Percentiles rank a stretch among this genome's conserved stretches.
Conservation (phyloP, 2,113 vertebrate species). For the Xyliphius kryptos region DNA sequence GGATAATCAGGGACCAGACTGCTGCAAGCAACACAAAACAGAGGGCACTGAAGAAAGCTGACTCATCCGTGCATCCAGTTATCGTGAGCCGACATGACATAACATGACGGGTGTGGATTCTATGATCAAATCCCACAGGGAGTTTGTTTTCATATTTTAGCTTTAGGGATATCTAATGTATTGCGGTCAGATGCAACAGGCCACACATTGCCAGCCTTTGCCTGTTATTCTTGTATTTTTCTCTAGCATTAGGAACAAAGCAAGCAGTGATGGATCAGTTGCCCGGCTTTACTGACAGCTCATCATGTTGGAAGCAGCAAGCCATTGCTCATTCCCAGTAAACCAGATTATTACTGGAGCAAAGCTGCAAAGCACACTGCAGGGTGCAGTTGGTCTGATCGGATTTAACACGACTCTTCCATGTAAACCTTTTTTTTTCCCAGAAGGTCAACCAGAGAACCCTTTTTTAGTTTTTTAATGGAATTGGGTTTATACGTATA, state of each 20-base stretch:
- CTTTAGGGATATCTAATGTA: no score
- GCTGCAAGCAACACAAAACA: no score
- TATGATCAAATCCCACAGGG: no score
- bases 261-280: slow-evolving; percentile 58
- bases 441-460: not conserved
- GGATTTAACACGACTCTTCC: slow-evolving; percentile 11
- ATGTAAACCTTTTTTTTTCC: slow-evolving; percentile 17
- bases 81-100: no score
- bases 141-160: no score
- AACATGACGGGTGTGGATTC: no score
- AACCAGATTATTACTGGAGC: not conserved
- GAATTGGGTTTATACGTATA: not conserved
- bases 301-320: slow-evolving; percentile 45
- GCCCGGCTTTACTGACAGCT: slow-evolving; percentile 48
- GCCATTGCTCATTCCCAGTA: slow-evolving; percentile 48
- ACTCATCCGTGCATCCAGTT: no score
- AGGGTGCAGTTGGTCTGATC: not conserved
- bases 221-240: not conserved
- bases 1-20: no score
- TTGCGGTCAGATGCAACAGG: no score
- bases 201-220: no score
- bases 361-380: slow-evolving; percentile 5
- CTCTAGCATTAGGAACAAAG: slow-evolving; percentile 31
- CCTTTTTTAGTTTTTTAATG: not conserved
- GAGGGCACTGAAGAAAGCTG: no score